Conservation (phyloP, 2,113 vertebrate species). For the Falco punctatus region DNA sequence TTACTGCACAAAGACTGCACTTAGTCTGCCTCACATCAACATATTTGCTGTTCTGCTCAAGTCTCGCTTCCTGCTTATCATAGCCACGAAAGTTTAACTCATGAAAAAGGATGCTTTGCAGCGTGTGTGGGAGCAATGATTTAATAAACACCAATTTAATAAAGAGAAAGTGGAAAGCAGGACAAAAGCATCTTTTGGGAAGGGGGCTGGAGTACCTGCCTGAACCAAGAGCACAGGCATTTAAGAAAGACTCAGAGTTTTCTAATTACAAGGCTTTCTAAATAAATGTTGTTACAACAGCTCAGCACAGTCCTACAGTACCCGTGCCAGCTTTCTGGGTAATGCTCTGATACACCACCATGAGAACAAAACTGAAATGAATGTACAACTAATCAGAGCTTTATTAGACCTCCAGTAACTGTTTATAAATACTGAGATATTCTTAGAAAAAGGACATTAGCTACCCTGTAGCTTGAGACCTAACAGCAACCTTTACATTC, state of each 20-base stretch:
- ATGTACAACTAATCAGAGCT: neutral
- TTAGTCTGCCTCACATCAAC: neutral
- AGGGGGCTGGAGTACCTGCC: neutral
- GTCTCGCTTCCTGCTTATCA: neutral
- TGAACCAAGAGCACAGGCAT: neutral
- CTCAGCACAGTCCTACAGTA: neutral
- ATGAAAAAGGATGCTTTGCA: neutral
- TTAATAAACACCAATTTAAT: neutral
- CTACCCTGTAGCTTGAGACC: neutral
- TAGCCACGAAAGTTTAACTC: neutral
- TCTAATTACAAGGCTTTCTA: neutral
- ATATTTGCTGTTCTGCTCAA: neutral
- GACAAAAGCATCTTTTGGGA: neutral
- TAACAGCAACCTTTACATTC: neutral
- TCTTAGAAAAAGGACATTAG: slow-evolving; percentile 22
- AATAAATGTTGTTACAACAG: neutral
- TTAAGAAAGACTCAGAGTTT: neutral
- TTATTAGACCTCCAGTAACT: neutral
- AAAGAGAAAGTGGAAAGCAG: neutral
- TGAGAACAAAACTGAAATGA: neutral
- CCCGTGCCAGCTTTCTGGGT: neutral
- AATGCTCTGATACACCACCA: neutral
- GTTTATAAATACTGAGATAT: slow-evolving; percentile 44
- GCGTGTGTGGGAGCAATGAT: neutral
- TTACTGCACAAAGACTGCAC: neutral